These are phyloP conservation scores for Lepidurus apus DNA, from an alignment of 1,140 invertebrate genomes.

Conservation along the genomic window DNA sequence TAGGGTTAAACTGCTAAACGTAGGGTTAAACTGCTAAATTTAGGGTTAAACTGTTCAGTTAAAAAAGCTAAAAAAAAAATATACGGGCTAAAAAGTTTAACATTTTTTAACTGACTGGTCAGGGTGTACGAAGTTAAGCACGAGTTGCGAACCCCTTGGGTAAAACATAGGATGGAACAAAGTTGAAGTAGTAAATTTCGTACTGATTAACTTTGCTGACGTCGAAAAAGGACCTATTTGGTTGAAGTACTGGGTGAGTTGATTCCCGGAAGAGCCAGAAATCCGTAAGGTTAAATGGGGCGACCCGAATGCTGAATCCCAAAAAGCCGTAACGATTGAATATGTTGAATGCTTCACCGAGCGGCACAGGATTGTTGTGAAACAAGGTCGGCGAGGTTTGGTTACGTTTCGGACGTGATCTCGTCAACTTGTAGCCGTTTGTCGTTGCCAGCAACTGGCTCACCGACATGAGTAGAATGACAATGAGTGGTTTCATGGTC, in stretches of 20 bases:
- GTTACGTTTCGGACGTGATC: neutral
- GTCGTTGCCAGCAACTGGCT: neutral
- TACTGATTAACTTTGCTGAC: neutral
- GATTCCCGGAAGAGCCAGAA: conserved; percentile 26
- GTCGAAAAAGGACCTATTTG: neutral
- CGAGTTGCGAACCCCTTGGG: no score
- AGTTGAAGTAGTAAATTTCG: neutral
- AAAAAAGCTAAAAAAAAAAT: no score
- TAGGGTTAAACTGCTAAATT: no score
- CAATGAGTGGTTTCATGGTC: neutral
- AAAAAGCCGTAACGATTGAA: conserved; percentile 33
- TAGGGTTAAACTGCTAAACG: no score
- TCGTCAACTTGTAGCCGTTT: neutral
- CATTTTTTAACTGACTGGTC: no score
- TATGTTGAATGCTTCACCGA: conserved; percentile 32
- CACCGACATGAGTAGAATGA: neutral
- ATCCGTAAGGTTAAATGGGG: conserved; percentile 27
- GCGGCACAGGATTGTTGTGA: conserved; percentile 10
- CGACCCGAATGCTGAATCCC: conserved; percentile 30
- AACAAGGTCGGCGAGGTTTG: neutral
- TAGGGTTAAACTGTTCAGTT: no score
- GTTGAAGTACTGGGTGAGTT: conserved; percentile 28
- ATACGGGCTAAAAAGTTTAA: no score
- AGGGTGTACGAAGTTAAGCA: no score
- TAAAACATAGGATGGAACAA: neutral